Base-by-base conservation (phyloP, 53 echinoderm and acorn worm genomes). In the Paracentrotus lividus region DNA sequence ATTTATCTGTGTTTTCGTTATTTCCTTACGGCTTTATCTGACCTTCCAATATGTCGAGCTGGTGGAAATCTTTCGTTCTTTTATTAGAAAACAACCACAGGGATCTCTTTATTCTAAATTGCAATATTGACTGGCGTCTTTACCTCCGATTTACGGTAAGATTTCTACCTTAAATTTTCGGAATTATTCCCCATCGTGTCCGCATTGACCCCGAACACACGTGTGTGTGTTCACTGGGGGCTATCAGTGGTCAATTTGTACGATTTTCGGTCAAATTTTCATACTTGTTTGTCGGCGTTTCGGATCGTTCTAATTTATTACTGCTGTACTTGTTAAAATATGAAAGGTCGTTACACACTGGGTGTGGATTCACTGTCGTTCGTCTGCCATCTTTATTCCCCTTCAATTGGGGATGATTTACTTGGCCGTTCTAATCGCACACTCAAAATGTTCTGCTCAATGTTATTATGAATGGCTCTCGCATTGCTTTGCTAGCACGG, bases 41-140 rank as follows among this genome's bases (percentile, higher is more conserved):
- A 97, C 97, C 97, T 97, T 96, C 97, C 94, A 94, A 94, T 84
- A 85, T 94, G 96, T 96, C 93, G 96, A 88, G 96, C 94, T 96
- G 95, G 96, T 94, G 94, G 94, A 95, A 96, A 97, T 95, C 96
- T 96, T 90, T 96, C 95, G 95, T 96, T 97, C 96, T 94, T 97
- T 97, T 96, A 97, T 97, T 97, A 96, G 93, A 96, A 97, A 97
- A 96, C 96, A 95, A 97, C 95, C 94, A 97, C 94, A 93, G 94
- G 88, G 97, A 93, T 88, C 94, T 95, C 96, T 96, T 97, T 97
- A 97, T 97, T 95, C 93, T 86, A 85, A 91, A 84, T 94, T 95
- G 94, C 92, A 84, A 92, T 85, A 88, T 93, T 94, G 94, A 57
- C 88, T 88, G 36, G 54, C 92, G 77, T 77, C 81, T 92, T 92